Evolutionary conservation across 2,797 vertebrate genomes (phyloP).

Genomic region (Orestias chungarensis): DNA sequence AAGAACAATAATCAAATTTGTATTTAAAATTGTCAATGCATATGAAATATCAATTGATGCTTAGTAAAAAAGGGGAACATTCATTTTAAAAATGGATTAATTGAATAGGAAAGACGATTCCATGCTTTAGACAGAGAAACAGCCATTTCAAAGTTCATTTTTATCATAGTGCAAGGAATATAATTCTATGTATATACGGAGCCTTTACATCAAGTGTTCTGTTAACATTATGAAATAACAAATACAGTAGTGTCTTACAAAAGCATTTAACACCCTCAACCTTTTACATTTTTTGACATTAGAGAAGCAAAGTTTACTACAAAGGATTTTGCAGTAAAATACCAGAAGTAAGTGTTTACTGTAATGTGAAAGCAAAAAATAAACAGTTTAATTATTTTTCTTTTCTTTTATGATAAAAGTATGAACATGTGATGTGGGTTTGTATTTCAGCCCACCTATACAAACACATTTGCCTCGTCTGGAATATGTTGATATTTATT

Average conservation of each 20-base stretch:
- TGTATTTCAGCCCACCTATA: not conserved
- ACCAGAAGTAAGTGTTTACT: not conserved
- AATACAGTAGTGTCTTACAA: not conserved
- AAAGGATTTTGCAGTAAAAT: not conserved
- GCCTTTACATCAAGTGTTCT: conserved; percentile 2
- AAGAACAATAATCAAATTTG: conserved; percentile 37
- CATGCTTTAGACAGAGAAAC: conserved; percentile 60
- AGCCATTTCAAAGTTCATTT: conserved; percentile 56
- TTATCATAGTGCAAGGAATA: conserved; percentile 59
- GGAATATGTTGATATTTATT: too few relatives aligned
- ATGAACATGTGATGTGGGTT: not conserved
- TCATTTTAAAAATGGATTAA: conserved; percentile 70
- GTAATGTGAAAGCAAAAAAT: not conserved
- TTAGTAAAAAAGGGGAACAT: conserved; percentile 65
- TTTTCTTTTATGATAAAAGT: not conserved
- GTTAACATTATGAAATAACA: not conserved
- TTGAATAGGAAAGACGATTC: conserved; percentile 73
- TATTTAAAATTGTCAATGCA: conserved; percentile 46
- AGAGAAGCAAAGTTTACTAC: not conserved
- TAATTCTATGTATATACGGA: conserved; percentile 38
- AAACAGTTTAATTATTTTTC: not conserved
- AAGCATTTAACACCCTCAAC: not conserved
- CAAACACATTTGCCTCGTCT: too few relatives aligned
- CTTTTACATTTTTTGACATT: not conserved
- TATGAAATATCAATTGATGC: conserved; percentile 65